Conservation (phyloP, 2,113 vertebrate species). For the Cyanoramphus novaezelandiae region DNA sequence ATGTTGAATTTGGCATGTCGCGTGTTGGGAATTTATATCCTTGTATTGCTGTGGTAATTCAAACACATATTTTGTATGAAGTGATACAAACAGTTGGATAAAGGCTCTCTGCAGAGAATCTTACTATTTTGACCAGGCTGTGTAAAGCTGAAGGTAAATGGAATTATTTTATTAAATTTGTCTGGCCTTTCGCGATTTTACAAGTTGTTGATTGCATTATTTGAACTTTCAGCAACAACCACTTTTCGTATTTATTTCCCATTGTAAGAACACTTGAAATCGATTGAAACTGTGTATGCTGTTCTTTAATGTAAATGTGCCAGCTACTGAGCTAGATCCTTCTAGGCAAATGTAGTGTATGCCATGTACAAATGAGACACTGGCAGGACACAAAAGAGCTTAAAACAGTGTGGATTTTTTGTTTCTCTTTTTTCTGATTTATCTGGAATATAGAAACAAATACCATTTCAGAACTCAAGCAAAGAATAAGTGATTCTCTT, state of each 20-base stretch:
- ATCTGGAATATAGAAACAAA: not conserved
- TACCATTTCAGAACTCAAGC: slow-evolving; percentile 1
- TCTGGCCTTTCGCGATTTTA: slow-evolving; percentile 59
- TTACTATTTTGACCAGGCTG: slow-evolving; percentile 37
- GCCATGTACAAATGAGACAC: slow-evolving; percentile 27
- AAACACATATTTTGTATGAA: slow-evolving; percentile 51
- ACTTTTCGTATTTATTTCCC: slow-evolving; percentile 43
- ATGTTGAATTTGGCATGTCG: slow-evolving; percentile 19
- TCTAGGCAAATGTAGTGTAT: slow-evolving; percentile 23
- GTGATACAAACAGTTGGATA: slow-evolving; percentile 46
- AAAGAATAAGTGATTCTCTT: not conserved
- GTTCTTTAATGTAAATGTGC: slow-evolving; percentile 36
- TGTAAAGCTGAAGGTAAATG: slow-evolving; percentile 55
- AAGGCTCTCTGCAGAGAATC: slow-evolving; percentile 25
- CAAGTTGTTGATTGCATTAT: slow-evolving; percentile 26
- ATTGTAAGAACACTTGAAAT: slow-evolving; percentile 27
- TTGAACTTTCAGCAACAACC: slow-evolving; percentile 15
- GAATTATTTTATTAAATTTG: slow-evolving; percentile 62
- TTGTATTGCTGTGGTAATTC: slow-evolving; percentile 51
- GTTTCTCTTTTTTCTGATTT: not conserved
- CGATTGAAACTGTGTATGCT: slow-evolving; percentile 3
- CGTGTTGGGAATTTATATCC: slow-evolving; percentile 28
- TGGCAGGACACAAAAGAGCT: slow-evolving; percentile 6
- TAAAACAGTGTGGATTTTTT: not conserved
- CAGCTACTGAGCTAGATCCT: slow-evolving; percentile 60